These are phyloP conservation scores for Labroides dimidiatus DNA, from an alignment of 2,797 vertebrate genomes.

Conservation along the genomic window DNA sequence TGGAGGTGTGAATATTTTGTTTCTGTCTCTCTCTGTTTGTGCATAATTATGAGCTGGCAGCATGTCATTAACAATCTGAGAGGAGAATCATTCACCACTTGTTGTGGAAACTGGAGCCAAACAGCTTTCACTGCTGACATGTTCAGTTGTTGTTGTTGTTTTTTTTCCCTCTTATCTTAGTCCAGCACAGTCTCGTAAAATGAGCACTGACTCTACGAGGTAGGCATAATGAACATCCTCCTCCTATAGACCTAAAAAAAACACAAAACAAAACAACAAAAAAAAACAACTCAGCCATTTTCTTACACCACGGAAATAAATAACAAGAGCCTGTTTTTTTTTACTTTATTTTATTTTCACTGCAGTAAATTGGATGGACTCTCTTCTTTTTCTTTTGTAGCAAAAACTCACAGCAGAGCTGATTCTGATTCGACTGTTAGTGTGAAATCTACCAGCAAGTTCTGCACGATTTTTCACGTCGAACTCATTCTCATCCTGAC, in stretches of 20 bases:
- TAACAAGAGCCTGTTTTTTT: not conserved
- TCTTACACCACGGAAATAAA: not conserved
- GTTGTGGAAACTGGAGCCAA: constrained; percentile 42
- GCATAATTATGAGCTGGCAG: constrained; percentile 51
- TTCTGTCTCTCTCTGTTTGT: constrained; percentile 41
- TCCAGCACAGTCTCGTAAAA: not conserved
- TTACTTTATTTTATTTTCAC: too few species aligned
- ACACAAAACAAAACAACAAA: too few species aligned
- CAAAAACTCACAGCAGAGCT: too few species aligned
- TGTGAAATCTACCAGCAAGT: not conserved
- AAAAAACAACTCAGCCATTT: not conserved
- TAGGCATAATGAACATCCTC: not conserved
- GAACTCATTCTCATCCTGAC: not conserved
- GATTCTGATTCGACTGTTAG: not conserved
- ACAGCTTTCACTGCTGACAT: constrained; percentile 12
- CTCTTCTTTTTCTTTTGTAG: not conserved
- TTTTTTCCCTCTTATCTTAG: constrained; percentile 10
- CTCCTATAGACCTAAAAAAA: not conserved
- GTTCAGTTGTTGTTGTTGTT: constrained; percentile 10
- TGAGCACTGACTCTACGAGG: not conserved
- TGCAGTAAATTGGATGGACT: not conserved
- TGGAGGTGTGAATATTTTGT: constrained; percentile 45
- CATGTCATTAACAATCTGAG: constrained; percentile 45
- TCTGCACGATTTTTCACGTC: not conserved
- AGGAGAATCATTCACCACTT: constrained; percentile 52